These are phyloP conservation scores for Apodemus agrarius DNA, from an alignment of 2,797 vertebrate species.

Conservation along the genomic window DNA sequence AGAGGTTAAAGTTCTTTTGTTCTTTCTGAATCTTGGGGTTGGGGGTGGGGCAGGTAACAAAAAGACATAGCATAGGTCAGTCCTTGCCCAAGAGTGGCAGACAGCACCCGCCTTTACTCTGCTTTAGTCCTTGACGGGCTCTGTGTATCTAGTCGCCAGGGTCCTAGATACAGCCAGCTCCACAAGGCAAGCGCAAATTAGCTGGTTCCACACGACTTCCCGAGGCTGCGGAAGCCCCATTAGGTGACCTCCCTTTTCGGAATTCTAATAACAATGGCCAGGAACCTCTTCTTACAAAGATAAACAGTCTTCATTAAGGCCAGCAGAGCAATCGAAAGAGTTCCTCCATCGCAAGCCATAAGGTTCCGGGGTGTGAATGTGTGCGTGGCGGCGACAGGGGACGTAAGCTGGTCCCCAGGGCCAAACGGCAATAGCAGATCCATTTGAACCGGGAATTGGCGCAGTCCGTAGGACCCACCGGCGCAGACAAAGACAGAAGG, in stretches of 20 bases:
- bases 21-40: not conserved
- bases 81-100: not conserved
- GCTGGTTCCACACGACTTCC: not conserved
- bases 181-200: not conserved
- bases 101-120: not conserved
- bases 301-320: not conserved
- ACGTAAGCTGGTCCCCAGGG: not conserved
- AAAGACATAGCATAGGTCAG: not conserved
- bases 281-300: conserved; percentile 1
- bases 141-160: not conserved
- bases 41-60: not conserved
- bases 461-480: not conserved
- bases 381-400: not conserved
- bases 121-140: conserved; percentile 7
- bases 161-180: not conserved
- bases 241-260: not conserved
- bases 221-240: not conserved
- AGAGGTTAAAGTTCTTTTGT: not conserved
- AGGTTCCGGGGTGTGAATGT: not conserved
- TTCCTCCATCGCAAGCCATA: not conserved
- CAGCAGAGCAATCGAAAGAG: not conserved
- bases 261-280: not conserved
- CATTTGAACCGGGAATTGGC: not conserved
- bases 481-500: conserved; percentile 55
- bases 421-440: not conserved